Evolutionary conservation across 2,888 invertebrate species (phyloP).

Genomic region (Cinara cedri): DNA sequence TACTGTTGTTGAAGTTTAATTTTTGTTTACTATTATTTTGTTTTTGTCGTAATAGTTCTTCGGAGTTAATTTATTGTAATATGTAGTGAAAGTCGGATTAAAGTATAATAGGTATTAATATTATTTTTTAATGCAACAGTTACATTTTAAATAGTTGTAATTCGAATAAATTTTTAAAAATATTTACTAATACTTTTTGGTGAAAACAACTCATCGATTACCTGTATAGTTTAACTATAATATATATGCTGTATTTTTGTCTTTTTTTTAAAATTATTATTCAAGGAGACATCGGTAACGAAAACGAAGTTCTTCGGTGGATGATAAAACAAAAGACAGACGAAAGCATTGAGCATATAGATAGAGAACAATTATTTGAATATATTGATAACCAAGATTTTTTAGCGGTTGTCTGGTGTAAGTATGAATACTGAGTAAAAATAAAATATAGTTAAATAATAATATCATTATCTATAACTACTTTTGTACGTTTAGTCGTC

Average conservation of each 20-base stretch:
- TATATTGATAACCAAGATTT: conserved; percentile 90
- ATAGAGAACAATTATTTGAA: conserved; percentile 79
- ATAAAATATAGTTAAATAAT: conserved; percentile 4
- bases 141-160: neutral
- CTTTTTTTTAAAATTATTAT: conserved; percentile 53
- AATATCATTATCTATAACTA: conserved; percentile 6
- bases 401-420: conserved; percentile 89
- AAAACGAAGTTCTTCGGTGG: conserved; percentile 86
- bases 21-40: conserved; percentile 2
- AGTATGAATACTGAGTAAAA: conserved; percentile 65
- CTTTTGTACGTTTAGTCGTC: conserved; percentile 68
- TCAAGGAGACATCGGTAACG: conserved; percentile 76
- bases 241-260: neutral
- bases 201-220: too few species aligned
- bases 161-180: neutral
- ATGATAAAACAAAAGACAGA: conserved; percentile 90
- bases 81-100: neutral
- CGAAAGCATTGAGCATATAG: conserved; percentile 88
- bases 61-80: conserved; percentile 10
- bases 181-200: neutral
- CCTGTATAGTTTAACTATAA: too few species aligned
- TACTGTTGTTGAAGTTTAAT: conserved; percentile 45
- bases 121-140: neutral
- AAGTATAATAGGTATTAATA: neutral
- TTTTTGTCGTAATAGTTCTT: neutral